Evolutionary conservation across 1,140 invertebrate genomes (phyloP).

Genomic region (Saccostrea echinata): DNA sequence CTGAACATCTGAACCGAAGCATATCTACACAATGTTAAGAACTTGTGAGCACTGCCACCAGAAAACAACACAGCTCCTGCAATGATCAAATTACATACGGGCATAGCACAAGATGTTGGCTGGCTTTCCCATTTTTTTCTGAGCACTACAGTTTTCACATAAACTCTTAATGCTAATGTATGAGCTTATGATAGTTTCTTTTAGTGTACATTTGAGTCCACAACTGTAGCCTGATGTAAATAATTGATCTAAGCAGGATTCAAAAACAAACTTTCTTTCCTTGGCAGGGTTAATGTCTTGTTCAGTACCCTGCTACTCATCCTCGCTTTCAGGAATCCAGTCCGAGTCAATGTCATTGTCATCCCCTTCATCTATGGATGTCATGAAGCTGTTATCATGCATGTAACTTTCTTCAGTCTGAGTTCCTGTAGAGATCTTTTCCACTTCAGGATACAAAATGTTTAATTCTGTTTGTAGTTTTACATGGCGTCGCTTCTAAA

Average conservation of each 20-base stretch:
- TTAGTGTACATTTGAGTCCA: not conserved
- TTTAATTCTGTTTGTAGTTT: not conserved
- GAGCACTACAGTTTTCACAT: slow-evolving; percentile 18
- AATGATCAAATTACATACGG: slow-evolving; percentile 34
- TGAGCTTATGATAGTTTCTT: not conserved
- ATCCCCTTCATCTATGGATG: not conserved
- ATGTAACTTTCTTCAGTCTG: slow-evolving; percentile 6
- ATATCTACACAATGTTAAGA: slow-evolving; percentile 30
- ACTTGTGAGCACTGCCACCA: slow-evolving; percentile 37
- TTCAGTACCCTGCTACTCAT: not conserved
- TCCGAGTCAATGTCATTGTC: not conserved
- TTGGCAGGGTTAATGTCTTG: not conserved
- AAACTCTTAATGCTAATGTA: not conserved
- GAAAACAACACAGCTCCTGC: slow-evolving; percentile 38
- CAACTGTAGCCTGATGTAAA: not conserved
- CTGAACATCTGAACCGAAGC: slow-evolving; percentile 14
- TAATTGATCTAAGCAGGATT: slow-evolving; percentile 37
- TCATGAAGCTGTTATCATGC: not conserved
- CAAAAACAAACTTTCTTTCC: slow-evolving; percentile 48
- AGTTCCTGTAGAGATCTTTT: not conserved
- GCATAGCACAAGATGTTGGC: slow-evolving; percentile 21
- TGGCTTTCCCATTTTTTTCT: slow-evolving; percentile 20
- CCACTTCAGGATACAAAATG: not conserved
- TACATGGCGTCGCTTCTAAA: not conserved
- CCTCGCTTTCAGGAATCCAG: not conserved